These are phyloP conservation scores for Phenacoccus solenopsis DNA, from an alignment of 1,140 invertebrate genomes.

Conservation along the genomic window DNA sequence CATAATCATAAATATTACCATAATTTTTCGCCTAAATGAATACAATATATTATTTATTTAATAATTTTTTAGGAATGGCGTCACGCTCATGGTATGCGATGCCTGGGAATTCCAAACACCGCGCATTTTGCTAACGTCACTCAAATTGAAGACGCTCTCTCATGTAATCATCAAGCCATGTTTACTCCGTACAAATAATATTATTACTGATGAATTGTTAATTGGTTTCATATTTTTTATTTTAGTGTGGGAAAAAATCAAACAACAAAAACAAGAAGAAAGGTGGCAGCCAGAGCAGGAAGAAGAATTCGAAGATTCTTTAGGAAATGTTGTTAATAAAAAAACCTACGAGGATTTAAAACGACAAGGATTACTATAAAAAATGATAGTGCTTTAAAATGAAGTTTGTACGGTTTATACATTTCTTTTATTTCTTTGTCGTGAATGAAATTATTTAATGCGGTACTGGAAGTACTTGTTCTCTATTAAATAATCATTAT, in stretches of 20 bases:
- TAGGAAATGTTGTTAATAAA: slow-evolving; percentile 96
- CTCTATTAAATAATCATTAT: too few species aligned
- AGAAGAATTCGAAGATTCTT: slow-evolving; percentile 98
- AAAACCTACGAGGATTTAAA: slow-evolving; percentile 98
- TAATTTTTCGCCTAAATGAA: slow-evolving; percentile 13
- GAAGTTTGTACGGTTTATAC: too few species aligned
- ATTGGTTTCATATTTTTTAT: slow-evolving; percentile 25
- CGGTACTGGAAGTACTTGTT: too few species aligned
- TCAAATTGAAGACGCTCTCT: slow-evolving; percentile 94
- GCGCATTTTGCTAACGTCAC: slow-evolving; percentile 99
- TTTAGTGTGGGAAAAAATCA: slow-evolving; percentile 92
- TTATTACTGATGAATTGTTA: neutral
- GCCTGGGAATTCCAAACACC: slow-evolving; percentile 97
- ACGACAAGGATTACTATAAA: slow-evolving; percentile 84
- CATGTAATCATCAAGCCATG: slow-evolving; percentile 44
- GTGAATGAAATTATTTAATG: too few species aligned
- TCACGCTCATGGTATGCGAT: slow-evolving; percentile 98
- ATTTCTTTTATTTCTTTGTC: too few species aligned
- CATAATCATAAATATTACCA: too few species aligned
- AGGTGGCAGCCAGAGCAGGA: slow-evolving; percentile 93
- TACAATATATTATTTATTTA: neutral
- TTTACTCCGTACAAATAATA: neutral
- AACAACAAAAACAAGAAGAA: slow-evolving; percentile 85
- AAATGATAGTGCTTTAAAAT: too few species aligned
- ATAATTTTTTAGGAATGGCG: slow-evolving; percentile 69